Conservation (phyloP, 1,140 invertebrate species). For the Drosophila albomicans region DNA sequence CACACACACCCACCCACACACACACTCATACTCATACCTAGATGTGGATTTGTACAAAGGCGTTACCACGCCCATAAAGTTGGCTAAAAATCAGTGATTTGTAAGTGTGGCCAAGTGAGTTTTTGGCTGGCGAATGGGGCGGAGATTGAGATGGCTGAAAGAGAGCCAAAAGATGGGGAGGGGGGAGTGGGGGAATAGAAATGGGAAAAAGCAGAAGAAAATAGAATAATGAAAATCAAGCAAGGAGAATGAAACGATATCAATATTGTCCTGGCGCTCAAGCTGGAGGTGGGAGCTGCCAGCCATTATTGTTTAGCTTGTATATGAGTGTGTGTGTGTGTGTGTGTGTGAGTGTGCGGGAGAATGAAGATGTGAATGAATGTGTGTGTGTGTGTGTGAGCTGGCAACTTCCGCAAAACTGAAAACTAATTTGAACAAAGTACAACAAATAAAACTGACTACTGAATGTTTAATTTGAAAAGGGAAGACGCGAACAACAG, state of each 20-base stretch:
- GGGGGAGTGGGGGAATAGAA: neutral
- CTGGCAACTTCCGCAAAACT: slow-evolving; percentile 76
- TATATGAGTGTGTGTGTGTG: slow-evolving; percentile 10
- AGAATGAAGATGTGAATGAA: slow-evolving; percentile 42
- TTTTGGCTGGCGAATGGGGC: slow-evolving; percentile 26
- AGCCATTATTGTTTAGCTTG: slow-evolving; percentile 64
- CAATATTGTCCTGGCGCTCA: slow-evolving; percentile 66
- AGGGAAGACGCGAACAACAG: slow-evolving; percentile 66
- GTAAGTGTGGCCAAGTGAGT: slow-evolving; percentile 69
- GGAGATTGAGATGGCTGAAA: neutral
- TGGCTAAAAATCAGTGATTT: slow-evolving; percentile 77
- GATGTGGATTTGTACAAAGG: slow-evolving; percentile 26
- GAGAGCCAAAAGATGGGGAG: neutral
- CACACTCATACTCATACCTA: slow-evolving; percentile 28
- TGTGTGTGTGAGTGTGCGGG: slow-evolving; percentile 20
- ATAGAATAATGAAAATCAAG: slow-evolving; percentile 79
- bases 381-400: slow-evolving; percentile 50
- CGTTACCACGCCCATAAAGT: slow-evolving; percentile 70
- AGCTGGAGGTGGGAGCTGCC: slow-evolving; percentile 39
- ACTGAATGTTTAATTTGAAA: slow-evolving; percentile 84
- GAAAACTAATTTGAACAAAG: slow-evolving; percentile 83
- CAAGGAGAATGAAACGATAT: slow-evolving; percentile 73
- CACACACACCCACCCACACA: slow-evolving; percentile 3
- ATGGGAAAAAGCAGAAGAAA: slow-evolving; percentile 47
- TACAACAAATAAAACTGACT: slow-evolving; percentile 83